phyloP scores from a whole-genome alignment of 2,113 vertebrate species.

The Suricata suricatta region DNA sequence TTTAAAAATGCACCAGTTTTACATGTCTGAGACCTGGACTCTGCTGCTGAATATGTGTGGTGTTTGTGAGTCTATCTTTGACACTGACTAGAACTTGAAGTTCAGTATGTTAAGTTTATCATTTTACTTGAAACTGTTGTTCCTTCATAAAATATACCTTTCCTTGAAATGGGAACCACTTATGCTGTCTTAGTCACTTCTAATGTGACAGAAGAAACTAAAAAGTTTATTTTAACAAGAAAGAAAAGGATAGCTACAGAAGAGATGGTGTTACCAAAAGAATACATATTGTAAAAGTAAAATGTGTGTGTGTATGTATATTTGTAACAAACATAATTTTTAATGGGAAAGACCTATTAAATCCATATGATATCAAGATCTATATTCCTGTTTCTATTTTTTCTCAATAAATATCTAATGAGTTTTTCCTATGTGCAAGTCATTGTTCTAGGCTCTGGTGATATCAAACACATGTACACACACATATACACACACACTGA shows the following conservation, averaged over 20 bases:
- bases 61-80: not conserved
- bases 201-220: not conserved
- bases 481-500: not conserved
- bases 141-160: not conserved
- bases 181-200: not conserved
- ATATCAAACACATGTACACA: not conserved
- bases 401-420: not conserved
- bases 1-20: not conserved
- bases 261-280: not conserved
- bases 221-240: not conserved
- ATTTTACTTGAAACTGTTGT: not conserved
- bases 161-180: not conserved
- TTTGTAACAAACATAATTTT: not conserved
- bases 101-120: not conserved
- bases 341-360: not conserved
- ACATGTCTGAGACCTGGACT: not conserved
- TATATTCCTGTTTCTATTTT: not conserved
- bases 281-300: not conserved
- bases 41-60: not conserved
- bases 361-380: not conserved
- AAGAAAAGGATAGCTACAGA: not conserved
- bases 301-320: not conserved
- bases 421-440: not conserved
- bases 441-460: not conserved
- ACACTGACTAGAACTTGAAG: not conserved